Base-by-base conservation (phyloP, 2,888 invertebrate genomes). In the Gortyna flavago region DNA sequence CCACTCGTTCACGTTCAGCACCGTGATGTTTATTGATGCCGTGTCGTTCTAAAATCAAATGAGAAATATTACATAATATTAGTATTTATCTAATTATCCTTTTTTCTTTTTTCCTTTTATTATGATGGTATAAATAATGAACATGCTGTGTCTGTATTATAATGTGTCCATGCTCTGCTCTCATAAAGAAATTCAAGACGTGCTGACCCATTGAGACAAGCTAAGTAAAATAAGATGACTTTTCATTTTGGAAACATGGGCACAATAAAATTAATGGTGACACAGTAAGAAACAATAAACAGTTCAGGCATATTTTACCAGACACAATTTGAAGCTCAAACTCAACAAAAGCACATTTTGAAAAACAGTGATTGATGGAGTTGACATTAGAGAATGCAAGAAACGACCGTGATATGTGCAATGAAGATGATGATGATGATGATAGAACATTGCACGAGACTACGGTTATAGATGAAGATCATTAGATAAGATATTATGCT, bases 1-100 rank as follows among this genome's bases (percentile, higher is more conserved):
- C 99, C 99, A 99, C 93, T 99, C 99, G 95, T 99, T 99, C 16
- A 99, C 98, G 93, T 99, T 98, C 88, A 98, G 96, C 29, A 99
- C 98, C 1, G 98, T 98, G 48, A 99, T 97, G 90, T 98, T 98
- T 6, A 99, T 97, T 13, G 98, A 97, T 0, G 99, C 98, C 0
- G 98, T 98, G 93, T 99, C 98, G 93, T 99, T 99, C 98, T 98
- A 94, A 2, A 95, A 94, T 41, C 21, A 59, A 68, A 48, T 51
- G 32, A 9, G 1, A 67, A 48, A 67, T 8, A 32, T 48, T 32
- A 66, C 7, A 13, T 38, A 65, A 9, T 66, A 44, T 18, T 41
- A 41, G n/a, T n/a, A 64, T 13, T 21, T 61, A 54, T 11, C 5
- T 57, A n/a, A 25, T 54, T 25, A 21, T 8, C 9, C 9, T 0